Evolutionary conservation across 2,888 invertebrate species (phyloP), one percentile per base, ranked within the genome.

Genomic region (Drosophila recens): DNA sequence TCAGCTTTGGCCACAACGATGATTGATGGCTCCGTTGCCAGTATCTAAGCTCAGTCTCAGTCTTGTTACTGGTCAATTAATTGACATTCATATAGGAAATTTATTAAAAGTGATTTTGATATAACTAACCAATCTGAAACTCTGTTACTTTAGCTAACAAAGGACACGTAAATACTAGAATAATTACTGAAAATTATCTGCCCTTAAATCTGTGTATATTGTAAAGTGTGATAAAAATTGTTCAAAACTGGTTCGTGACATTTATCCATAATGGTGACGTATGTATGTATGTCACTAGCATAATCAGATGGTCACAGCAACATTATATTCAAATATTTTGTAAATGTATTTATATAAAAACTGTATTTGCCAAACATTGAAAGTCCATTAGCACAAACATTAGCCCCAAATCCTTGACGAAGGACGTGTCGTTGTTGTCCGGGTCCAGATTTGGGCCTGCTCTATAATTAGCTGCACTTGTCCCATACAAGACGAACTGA

Each of bases 381-480:
- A 86, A 89, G 56, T 82, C 89, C 86, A 86, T 86, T 86, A 86
- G 73, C 46, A 36, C 38, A 42, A 63, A 53, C 46, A 54, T 53
- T 48, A 53, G 54, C 15, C 58, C 59, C 15, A 58, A 67, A 80
- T 63, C 53, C 65, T 80, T 79, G 72, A 72, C 72, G 66, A 80
- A 80, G 80, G 79, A 79, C 43, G 36, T 11, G 45, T 40, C 17
- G 9, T 33, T 33, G 30, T 42, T 48, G 20, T 40, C 46, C 20
- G 43, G 36, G 38, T 51, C 43, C 49, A 34, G 54, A 33, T 33
- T 52, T 57, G 65, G 48, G 66, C 49, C 72, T 49, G 53, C 42
- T 77, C 80, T 84, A 82, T 87, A 89, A 87, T 87, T 89, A 89
- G 78, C 74, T 89, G 75, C 84, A 79, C 72, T 82, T 82, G 82